Conservation (phyloP, 2,888 invertebrate genomes). For the Dryobota labecula region DNA sequence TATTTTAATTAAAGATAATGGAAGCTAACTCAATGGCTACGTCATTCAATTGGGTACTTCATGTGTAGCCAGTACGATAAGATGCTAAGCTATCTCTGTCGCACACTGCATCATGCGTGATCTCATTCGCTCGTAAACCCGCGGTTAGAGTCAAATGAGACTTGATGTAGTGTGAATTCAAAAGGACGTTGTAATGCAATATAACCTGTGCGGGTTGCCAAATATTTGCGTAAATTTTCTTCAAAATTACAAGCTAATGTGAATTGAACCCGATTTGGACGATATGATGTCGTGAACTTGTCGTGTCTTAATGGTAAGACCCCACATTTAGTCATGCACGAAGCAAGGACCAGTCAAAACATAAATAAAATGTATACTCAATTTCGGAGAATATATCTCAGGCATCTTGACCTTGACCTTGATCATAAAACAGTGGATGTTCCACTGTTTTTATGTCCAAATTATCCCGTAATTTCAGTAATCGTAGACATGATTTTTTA, state of each 20-base stretch:
- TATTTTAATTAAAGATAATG: not conserved
- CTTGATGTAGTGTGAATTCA: slow-evolving; percentile 26
- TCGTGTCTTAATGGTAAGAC: not conserved
- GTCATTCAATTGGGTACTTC: not conserved
- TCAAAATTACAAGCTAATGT: slow-evolving; percentile 1
- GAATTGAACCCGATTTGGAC: slow-evolving; percentile 8
- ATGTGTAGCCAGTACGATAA: slow-evolving; percentile 10
- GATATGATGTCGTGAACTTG: not conserved
- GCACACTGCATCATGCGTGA: slow-evolving; percentile 39
- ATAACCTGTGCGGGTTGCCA: slow-evolving; percentile 17
- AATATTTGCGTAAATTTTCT: slow-evolving; percentile 13
- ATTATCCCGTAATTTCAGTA: not conserved
- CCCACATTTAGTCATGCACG: not conserved
- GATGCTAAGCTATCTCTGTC: slow-evolving; percentile 39
- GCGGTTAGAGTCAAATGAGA: slow-evolving; percentile 33
- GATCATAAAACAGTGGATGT: too few species aligned
- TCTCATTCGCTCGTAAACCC: slow-evolving; percentile 51
- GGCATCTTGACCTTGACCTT: too few species aligned
- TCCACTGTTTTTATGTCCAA: too few species aligned
- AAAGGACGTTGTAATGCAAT: slow-evolving; percentile 3
- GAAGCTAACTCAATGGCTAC: not conserved
- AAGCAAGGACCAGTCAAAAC: not conserved
- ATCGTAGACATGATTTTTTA: not conserved
- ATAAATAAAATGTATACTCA: not conserved
- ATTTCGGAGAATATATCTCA: too few species aligned